phyloP scores from a whole-genome alignment of 2,797 vertebrate species.

The Cirrhinus mrigala region DNA sequence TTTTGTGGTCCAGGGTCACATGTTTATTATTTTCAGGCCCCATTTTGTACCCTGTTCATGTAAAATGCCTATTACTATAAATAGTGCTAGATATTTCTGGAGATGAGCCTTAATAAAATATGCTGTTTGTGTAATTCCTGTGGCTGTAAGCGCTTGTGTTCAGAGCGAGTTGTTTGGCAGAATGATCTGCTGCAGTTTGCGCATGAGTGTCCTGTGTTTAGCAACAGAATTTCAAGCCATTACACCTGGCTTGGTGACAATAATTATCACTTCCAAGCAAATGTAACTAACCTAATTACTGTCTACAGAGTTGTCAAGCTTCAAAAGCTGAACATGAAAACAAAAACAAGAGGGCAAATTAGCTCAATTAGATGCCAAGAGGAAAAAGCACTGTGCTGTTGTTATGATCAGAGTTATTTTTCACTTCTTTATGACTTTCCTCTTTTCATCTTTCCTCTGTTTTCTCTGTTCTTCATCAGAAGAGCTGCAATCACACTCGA shows the following conservation, averaged over 20 bases:
- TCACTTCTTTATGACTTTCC: neutral
- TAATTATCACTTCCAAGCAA: constrained; percentile 56
- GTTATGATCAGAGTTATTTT: constrained; percentile 2
- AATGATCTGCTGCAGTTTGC: constrained; percentile 31
- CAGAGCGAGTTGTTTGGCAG: constrained; percentile 6
- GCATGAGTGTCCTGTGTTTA: constrained; percentile 33
- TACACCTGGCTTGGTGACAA: constrained; percentile 50
- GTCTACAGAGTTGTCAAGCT: constrained; percentile 40
- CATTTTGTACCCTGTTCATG: neutral
- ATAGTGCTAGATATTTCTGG: neutral
- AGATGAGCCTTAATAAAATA: neutral
- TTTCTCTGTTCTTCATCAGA: constrained; percentile 44
- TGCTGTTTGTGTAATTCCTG: neutral
- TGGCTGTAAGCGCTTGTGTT: neutral
- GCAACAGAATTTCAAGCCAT: constrained; percentile 45
- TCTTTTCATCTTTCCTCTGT: constrained; percentile 9
- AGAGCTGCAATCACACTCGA: constrained; percentile 49
- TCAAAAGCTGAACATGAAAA: constrained; percentile 45
- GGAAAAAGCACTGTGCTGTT: constrained; percentile 32
- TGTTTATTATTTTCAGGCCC: neutral
- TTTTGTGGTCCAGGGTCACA: no score
- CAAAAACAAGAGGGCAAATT: constrained; percentile 38
- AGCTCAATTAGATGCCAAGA: constrained; percentile 44
- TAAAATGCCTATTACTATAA: constrained; percentile 4
- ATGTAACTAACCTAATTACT: constrained; percentile 59